These are phyloP conservation scores for Mizuhopecten yessoensis DNA, from an alignment of 1,140 invertebrate species.

Conservation along the genomic window DNA sequence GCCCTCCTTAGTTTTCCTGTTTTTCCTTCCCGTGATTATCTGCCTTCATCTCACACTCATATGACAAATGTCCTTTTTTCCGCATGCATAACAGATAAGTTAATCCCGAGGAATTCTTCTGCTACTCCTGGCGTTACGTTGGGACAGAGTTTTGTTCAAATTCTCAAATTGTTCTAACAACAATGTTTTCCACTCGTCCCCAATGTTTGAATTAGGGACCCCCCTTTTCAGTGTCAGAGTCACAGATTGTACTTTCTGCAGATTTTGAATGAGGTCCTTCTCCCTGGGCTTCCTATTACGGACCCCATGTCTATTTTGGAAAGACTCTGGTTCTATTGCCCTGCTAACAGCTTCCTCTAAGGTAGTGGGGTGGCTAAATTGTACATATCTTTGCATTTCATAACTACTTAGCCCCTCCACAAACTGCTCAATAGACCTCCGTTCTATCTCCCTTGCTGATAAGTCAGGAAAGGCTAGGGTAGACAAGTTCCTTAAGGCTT, in stretches of 20 bases:
- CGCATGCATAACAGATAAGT: slow-evolving; percentile 28
- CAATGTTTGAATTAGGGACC: background rate
- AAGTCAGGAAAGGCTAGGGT: slow-evolving; percentile 42
- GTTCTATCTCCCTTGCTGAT: background rate
- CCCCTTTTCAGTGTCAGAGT: background rate
- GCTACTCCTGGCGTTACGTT: background rate
- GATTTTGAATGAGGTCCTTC: background rate
- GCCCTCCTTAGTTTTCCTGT: slow-evolving; percentile 36
- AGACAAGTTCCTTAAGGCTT: slow-evolving; percentile 35
- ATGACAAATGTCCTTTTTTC: too few species aligned
- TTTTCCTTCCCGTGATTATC: background rate
- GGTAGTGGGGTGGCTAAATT: slow-evolving; percentile 42
- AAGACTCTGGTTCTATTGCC: slow-evolving; percentile 43
- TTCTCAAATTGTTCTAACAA: slow-evolving; percentile 9
- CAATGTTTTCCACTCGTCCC: background rate
- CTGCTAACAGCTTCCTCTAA: slow-evolving; percentile 42
- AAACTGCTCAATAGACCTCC: slow-evolving; percentile 32
- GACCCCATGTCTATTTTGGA: slow-evolving; percentile 7
- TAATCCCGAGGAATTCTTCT: background rate
- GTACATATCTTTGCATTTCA: slow-evolving; percentile 43
- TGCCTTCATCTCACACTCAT: background rate
- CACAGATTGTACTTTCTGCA: background rate
- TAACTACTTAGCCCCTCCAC: slow-evolving; percentile 31
- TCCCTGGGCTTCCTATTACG: background rate
- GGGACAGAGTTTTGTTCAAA: slow-evolving; percentile 5